Evolutionary conservation across 2,113 vertebrate genomes (phyloP).

Genomic region (Epinephelus cyanopodus): DNA sequence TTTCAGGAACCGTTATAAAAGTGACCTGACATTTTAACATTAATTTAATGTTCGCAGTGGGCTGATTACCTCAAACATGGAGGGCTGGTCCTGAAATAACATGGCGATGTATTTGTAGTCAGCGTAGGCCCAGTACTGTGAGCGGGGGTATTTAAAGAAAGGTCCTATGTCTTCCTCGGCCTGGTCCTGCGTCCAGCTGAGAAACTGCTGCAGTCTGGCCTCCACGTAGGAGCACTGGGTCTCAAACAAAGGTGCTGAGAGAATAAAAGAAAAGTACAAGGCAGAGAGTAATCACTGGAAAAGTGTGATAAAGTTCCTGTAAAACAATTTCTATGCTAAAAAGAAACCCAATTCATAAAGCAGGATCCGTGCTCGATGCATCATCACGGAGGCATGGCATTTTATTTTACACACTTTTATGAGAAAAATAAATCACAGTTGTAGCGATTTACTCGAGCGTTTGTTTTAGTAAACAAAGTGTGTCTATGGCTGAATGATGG

Average conservation of each 20-base stretch:
- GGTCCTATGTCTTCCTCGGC: slow-evolving; percentile 77
- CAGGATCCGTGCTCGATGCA: background rate
- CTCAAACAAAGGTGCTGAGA: slow-evolving; percentile 93
- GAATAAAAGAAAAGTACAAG: background rate
- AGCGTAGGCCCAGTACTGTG: slow-evolving; percentile 94
- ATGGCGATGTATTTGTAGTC: slow-evolving; percentile 96
- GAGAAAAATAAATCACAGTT: slow-evolving; percentile 38
- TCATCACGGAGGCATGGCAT: slow-evolving; percentile 32
- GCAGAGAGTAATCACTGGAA: slow-evolving; percentile 3
- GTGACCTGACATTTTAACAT: background rate
- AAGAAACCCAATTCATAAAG: background rate
- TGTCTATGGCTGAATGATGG: slow-evolving; percentile 21
- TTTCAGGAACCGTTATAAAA: background rate
- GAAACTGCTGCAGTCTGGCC: slow-evolving; percentile 89
- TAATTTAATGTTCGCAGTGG: background rate
- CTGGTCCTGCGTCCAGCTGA: slow-evolving; percentile 85
- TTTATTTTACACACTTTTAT: slow-evolving; percentile 26
- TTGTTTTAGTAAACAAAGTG: slow-evolving; percentile 45
- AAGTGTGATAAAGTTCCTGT: background rate
- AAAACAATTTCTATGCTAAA: slow-evolving; percentile 19
- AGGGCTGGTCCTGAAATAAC: slow-evolving; percentile 89
- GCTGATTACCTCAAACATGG: slow-evolving; percentile 90
- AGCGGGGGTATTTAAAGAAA: slow-evolving; percentile 84
- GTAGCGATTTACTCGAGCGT: slow-evolving; percentile 15
- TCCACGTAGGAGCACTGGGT: slow-evolving; percentile 90